phyloP scores from a whole-genome alignment of 2,113 vertebrate species.

The Peromyscus polionotus region DNA sequence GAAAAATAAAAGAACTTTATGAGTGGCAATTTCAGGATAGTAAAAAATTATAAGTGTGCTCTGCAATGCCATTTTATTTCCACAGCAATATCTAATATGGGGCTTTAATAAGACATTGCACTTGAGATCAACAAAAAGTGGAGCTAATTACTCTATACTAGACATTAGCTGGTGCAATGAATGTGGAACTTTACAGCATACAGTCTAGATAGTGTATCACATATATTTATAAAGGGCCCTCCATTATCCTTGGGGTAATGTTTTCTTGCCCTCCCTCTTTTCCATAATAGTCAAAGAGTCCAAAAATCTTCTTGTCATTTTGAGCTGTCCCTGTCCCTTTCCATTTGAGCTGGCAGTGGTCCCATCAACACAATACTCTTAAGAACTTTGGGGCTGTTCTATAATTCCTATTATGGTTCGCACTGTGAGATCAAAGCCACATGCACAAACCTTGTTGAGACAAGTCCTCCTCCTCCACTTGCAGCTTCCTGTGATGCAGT shows the following conservation, averaged over 20 bases:
- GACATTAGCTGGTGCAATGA: constrained; percentile 58
- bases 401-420: constrained; percentile 47
- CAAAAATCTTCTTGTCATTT: constrained; percentile 32
- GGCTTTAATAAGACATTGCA: constrained; percentile 54
- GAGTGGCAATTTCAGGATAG: constrained; percentile 41
- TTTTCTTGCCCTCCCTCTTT: neutral
- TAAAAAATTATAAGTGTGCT: constrained; percentile 29
- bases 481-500: neutral
- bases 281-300: neutral
- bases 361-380: constrained; percentile 15
- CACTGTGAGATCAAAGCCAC: neutral
- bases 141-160: constrained; percentile 44
- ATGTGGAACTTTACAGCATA: constrained; percentile 28
- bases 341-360: neutral
- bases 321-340: neutral
- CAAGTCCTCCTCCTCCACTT: neutral
- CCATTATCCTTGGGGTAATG: neutral
- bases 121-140: constrained; percentile 56
- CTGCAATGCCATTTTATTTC: constrained; percentile 64
- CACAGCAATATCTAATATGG: constrained; percentile 35
- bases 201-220: constrained; percentile 38
- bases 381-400: constrained; percentile 33
- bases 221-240: constrained; percentile 32
- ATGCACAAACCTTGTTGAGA: neutral
- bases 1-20: constrained; percentile 46